Evolutionary conservation across 2,113 vertebrate species (phyloP).

Genomic region (Urocolius indicus): DNA sequence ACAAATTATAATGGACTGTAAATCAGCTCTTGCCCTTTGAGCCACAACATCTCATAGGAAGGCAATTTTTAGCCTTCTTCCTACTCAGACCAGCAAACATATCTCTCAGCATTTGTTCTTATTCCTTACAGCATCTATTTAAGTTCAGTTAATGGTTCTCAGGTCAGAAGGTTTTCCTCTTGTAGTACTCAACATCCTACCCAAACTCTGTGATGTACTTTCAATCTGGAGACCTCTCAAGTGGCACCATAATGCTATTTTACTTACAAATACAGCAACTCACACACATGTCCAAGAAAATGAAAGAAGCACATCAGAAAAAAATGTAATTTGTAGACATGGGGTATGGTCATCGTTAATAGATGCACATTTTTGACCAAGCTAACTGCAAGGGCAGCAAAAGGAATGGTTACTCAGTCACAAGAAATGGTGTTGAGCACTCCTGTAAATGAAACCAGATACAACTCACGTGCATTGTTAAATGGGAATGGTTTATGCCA

Average conservation of each 20-base stretch:
- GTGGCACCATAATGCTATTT: neutral
- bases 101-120: neutral
- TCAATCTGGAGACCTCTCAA: neutral
- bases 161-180: neutral
- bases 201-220: rapidly evolving
- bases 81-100: neutral
- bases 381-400: neutral
- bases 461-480: neutral
- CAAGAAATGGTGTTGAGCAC: neutral
- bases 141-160: neutral
- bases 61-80: neutral
- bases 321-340: rapidly evolving
- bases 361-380: neutral
- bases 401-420: neutral
- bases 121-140: neutral
- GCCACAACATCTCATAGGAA: neutral
- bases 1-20: conserved; percentile 51
- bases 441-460: neutral
- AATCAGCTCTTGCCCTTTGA: conserved; percentile 53
- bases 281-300: rapidly evolving
- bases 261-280: neutral
- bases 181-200: neutral
- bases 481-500: conserved; percentile 7
- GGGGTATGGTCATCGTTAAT: rapidly evolving
- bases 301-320: neutral